These are phyloP conservation scores for Himalopsyche phryganea DNA, from an alignment of 1,140 invertebrate genomes.

Conservation along the genomic window DNA sequence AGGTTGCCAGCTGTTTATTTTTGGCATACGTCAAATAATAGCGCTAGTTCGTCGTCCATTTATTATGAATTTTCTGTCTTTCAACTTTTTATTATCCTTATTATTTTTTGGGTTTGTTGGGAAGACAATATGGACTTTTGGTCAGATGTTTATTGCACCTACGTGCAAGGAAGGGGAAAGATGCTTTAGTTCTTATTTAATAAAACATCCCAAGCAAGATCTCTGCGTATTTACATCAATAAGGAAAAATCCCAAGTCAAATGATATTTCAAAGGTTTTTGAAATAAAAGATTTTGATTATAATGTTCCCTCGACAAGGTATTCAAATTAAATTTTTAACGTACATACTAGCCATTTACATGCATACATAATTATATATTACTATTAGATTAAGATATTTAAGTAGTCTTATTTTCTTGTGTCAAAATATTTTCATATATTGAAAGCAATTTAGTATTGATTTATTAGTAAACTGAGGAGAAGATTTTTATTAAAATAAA, in stretches of 20 bases:
- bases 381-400: too few species aligned
- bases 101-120: conserved; percentile 67
- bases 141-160: conserved; percentile 67
- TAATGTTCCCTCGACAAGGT: conserved; percentile 41
- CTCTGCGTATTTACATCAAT: conserved; percentile 59
- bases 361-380: too few species aligned
- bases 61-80: conserved; percentile 48
- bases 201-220: conserved; percentile 54
- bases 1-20: too few species aligned
- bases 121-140: conserved; percentile 71
- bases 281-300: conserved; percentile 55
- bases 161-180: conserved; percentile 57
- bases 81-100: conserved; percentile 56
- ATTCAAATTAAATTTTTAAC: too few species aligned
- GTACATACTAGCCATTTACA: too few species aligned
- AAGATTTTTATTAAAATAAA: too few species aligned
- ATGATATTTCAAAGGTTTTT: conserved; percentile 42
- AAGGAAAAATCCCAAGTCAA: conserved; percentile 45
- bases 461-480: too few species aligned
- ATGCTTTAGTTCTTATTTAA: conserved; percentile 60
- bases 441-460: too few species aligned
- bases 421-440: too few species aligned
- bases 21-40: not conserved
- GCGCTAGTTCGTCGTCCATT: not conserved
- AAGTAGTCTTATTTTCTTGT: too few species aligned